Conservation (phyloP, 2,888 invertebrate genomes). For the Melieria crassipennis region DNA sequence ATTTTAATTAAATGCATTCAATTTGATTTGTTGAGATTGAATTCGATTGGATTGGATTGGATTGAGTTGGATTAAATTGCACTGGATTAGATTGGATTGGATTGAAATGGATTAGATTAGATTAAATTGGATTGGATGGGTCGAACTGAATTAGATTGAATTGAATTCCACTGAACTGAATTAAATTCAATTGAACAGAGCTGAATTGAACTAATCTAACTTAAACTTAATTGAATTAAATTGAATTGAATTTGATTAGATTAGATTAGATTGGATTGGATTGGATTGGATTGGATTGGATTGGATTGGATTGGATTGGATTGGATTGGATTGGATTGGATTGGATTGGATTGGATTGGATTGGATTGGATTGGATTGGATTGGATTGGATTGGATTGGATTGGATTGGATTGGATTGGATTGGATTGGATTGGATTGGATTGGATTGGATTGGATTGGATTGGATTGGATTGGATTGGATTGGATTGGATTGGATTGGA, state of each 20-base stretch:
- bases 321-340: not conserved
- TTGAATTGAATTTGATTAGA: not conserved
- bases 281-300: not conserved
- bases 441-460: not conserved
- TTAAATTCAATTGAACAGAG: not conserved
- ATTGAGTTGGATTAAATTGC: not conserved
- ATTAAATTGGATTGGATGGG: not conserved
- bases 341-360: not conserved
- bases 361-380: not conserved
- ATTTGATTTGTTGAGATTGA: not conserved
- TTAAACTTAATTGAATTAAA: not conserved
- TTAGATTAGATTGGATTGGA: not conserved
- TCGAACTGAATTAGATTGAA: not conserved
- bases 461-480: not conserved
- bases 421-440: not conserved
- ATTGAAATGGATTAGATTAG: not conserved
- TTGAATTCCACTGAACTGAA: not conserved
- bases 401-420: not conserved
- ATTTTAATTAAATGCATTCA: no score
- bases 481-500: no score
- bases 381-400: not conserved
- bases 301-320: not conserved
- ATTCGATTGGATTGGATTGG: not conserved
- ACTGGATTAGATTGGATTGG: not conserved
- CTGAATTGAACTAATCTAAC: not conserved